phyloP scores from a whole-genome alignment of 2,888 invertebrate genomes.

The Diaprepes abbreviatus region DNA sequence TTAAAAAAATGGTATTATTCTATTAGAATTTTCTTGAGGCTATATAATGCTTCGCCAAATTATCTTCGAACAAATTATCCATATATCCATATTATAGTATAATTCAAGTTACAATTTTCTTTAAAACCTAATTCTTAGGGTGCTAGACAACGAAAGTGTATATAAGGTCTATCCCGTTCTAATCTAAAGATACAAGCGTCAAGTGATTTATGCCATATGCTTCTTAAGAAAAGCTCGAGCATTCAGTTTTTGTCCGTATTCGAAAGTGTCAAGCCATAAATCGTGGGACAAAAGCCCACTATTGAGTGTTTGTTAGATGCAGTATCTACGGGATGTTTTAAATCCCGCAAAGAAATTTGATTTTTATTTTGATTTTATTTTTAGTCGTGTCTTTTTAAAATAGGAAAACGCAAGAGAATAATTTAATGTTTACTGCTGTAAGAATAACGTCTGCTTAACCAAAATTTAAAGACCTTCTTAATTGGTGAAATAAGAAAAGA shows the following conservation, averaged over 20 bases:
- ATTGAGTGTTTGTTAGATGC: constrained; percentile 55
- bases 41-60: too few species aligned
- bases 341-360: constrained; percentile 10
- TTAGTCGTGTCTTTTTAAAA: neutral
- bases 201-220: constrained; percentile 62
- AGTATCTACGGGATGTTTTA: constrained; percentile 47
- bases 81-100: too few species aligned
- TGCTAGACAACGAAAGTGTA: constrained; percentile 21
- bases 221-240: constrained; percentile 68
- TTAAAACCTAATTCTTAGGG: neutral
- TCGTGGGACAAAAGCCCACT: constrained; percentile 63
- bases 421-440: too few species aligned
- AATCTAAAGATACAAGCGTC: constrained; percentile 22
- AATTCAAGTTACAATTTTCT: neutral
- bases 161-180: constrained; percentile 16
- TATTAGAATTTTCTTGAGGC: too few species aligned
- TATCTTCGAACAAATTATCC: too few species aligned
- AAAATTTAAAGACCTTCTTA: too few species aligned
- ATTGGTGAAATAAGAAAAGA: too few species aligned
- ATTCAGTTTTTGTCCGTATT: constrained; percentile 67
- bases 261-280: constrained; percentile 69
- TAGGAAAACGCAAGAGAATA: neutral
- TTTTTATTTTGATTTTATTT: constrained; percentile 13
- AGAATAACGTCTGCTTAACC: too few species aligned
- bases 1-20: too few species aligned